Conservation (phyloP, 2,888 invertebrate genomes). For the Agrotis puta region DNA sequence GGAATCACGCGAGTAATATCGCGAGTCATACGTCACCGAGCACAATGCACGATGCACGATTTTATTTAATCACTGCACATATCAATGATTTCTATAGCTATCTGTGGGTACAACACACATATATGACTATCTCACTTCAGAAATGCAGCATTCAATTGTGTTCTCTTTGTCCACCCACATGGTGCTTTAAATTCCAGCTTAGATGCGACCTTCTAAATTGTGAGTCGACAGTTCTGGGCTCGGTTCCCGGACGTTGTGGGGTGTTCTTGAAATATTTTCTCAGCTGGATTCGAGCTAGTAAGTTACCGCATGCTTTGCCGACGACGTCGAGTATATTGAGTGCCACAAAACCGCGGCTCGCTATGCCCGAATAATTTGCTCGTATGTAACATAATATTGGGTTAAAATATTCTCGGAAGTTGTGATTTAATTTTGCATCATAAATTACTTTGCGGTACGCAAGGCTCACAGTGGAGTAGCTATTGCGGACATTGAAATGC, state of each 20-base stretch:
- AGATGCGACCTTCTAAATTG: conserved; percentile 24
- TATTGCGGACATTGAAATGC: conserved; percentile 38
- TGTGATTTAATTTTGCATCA: conserved; percentile 18
- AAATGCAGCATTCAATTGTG: conserved; percentile 27
- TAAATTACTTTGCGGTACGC: conserved; percentile 13
- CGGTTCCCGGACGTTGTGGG: conserved; percentile 9
- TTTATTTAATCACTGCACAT: conserved; percentile 50
- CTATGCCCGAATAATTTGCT: conserved; percentile 33
- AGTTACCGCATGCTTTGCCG: conserved; percentile 41
- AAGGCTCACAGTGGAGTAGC: conserved; percentile 8
- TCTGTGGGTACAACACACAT: not conserved
- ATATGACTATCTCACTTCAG: conserved; percentile 13
- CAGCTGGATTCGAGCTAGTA: conserved; percentile 30
- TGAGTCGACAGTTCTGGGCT: conserved; percentile 15
- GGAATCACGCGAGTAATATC: conserved; percentile 62
- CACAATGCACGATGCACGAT: conserved; percentile 54
- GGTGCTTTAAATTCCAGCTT: conserved; percentile 28
- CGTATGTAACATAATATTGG: conserved; percentile 30
- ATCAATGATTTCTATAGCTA: conserved; percentile 6
- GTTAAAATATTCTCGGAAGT: conserved; percentile 27
- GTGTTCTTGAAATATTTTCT: conserved; percentile 32
- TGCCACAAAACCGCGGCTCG: conserved; percentile 32
- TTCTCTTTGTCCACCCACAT: not conserved
- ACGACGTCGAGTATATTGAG: conserved; percentile 34
- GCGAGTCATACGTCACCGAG: conserved; percentile 52